These are phyloP conservation scores for Antigone vipio DNA, from an alignment of 2,113 vertebrate species.

Conservation along the genomic window DNA sequence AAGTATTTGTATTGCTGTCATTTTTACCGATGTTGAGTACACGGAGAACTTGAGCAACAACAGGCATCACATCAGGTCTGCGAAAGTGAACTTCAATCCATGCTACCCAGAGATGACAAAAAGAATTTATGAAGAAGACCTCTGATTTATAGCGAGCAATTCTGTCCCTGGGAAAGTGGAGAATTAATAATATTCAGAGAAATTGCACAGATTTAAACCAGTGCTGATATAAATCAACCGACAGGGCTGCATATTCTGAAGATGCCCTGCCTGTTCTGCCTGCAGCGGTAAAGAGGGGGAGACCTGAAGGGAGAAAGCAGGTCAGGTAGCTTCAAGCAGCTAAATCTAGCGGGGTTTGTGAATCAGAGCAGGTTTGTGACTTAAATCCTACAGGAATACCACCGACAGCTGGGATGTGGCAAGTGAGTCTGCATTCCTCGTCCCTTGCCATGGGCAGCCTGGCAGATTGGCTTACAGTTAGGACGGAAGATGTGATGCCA, in stretches of 20 bases:
- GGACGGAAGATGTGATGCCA: not conserved
- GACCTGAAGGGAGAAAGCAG: not conserved
- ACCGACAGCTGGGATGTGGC: not conserved
- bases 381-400: not conserved
- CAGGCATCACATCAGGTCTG: not conserved
- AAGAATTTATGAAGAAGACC: not conserved
- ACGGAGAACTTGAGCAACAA: not conserved
- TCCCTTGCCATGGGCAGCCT: not conserved
- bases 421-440: not conserved
- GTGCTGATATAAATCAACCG: not conserved
- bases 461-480: not conserved
- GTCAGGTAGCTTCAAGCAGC: not conserved
- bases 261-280: not conserved
- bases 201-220: not conserved
- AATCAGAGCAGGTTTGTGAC: not conserved
- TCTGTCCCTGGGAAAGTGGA: not conserved
- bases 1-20: not conserved
- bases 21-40: not conserved
- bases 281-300: not conserved
- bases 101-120: not conserved
- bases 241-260: not conserved
- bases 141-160: not conserved
- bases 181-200: conserved; percentile 3
- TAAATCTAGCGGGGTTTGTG: not conserved
- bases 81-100: not conserved